phyloP scores from a whole-genome alignment of 2,113 vertebrate species.

The Thalassoma bifasciatum region DNA sequence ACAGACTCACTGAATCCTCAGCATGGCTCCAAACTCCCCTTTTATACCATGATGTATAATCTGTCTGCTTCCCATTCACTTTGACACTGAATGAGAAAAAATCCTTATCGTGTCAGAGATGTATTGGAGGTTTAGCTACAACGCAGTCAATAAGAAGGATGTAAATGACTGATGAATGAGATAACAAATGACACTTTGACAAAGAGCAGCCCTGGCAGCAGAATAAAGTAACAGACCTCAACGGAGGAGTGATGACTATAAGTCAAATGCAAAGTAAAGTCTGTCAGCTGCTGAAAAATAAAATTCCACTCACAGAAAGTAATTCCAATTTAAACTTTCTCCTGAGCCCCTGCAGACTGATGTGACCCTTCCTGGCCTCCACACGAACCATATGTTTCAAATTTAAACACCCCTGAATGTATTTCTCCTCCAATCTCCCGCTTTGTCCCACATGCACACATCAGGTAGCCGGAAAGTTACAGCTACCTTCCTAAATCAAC shows the following conservation, averaged over 20 bases:
- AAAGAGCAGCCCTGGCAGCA: neutral
- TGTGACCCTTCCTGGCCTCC: slow-evolving; percentile 40
- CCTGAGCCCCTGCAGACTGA: slow-evolving; percentile 13
- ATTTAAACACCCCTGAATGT: slow-evolving; percentile 48
- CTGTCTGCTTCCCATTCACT: neutral
- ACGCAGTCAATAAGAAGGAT: neutral
- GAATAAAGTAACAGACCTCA: neutral
- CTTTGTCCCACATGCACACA: slow-evolving; percentile 54
- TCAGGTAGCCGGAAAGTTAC: slow-evolving; percentile 53
- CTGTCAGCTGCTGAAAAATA: slow-evolving; percentile 35
- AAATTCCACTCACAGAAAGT: slow-evolving; percentile 9
- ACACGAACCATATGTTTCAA: slow-evolving; percentile 59
- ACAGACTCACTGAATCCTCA: neutral
- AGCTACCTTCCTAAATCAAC: slow-evolving; percentile 52
- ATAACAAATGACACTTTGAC: neutral
- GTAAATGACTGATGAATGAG: neutral
- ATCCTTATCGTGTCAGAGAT: neutral
- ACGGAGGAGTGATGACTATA: neutral
- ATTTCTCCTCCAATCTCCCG: slow-evolving; percentile 39
- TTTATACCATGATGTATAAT: neutral
- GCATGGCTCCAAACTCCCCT: no score
- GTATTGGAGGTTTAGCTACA: no score
- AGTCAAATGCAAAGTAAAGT: neutral
- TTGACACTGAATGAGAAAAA: neutral
- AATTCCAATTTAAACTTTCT: slow-evolving; percentile 7